A percentile compares a stretch with the other conserved stretches of the same genome.
Evolutionary conservation across 2,113 vertebrate genomes (phyloP).

Genomic region (Columbina picui): DNA sequence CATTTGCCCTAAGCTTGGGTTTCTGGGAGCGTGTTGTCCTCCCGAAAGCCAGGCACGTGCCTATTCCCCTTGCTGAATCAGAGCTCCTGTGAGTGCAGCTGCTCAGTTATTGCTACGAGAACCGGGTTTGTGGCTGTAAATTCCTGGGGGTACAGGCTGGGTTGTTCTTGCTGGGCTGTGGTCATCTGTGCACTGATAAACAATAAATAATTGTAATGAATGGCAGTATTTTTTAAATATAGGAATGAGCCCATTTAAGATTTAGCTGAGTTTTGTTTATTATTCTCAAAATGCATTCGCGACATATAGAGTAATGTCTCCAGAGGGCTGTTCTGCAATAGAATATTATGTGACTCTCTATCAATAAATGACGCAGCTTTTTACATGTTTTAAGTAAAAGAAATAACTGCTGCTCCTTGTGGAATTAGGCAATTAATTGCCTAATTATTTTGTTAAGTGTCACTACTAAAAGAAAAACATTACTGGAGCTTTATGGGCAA

Average conservation of each 20-base stretch:
- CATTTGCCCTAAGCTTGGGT: not conserved
- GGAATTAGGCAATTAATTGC: slow-evolving; percentile 55
- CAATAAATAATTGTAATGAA: slow-evolving; percentile 44
- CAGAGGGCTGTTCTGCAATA: slow-evolving; percentile 32
- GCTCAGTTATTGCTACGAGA: not conserved
- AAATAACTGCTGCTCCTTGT: slow-evolving; percentile 52
- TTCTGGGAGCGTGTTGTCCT: rapidly evolving
- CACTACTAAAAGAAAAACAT: slow-evolving; percentile 61
- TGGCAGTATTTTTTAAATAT: slow-evolving; percentile 21
- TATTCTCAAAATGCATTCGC: slow-evolving; percentile 58
- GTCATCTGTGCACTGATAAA: not conserved
- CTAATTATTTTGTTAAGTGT: slow-evolving; percentile 65
- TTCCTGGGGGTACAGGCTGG: not conserved
- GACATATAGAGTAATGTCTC: slow-evolving; percentile 55
- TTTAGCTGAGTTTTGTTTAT: slow-evolving; percentile 53
- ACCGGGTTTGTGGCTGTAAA: not conserved
- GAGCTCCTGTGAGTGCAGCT: not conserved
- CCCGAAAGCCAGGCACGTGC: not conserved
- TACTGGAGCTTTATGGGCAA: slow-evolving; percentile 30
- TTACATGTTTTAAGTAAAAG: slow-evolving; percentile 48
- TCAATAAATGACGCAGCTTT: slow-evolving; percentile 61
- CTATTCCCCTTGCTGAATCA: not conserved
- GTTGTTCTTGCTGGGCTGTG: rapidly evolving
- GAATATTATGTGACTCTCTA: slow-evolving; percentile 40
- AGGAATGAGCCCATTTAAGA: not conserved